Conservation (phyloP, 2,888 invertebrate genomes). For the Chorisops tibialis region DNA sequence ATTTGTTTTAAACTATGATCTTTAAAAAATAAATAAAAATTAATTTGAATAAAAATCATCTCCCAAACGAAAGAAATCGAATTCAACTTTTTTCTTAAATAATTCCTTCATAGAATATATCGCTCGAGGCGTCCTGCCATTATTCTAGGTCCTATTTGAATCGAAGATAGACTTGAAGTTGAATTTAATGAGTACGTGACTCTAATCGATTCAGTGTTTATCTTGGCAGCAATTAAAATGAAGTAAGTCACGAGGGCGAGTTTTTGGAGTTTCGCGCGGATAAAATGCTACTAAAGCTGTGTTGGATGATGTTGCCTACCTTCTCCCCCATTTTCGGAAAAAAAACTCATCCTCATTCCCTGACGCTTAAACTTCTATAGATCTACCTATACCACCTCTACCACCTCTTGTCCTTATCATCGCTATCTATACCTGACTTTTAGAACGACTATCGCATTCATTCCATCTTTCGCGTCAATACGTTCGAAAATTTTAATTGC, state of each 20-base stretch:
- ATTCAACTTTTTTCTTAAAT: too few species aligned
- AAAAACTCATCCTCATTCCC: too few species aligned
- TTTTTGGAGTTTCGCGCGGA: neutral
- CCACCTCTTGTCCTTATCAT: neutral
- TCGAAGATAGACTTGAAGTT: conserved; percentile 1
- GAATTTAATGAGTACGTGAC: conserved; percentile 33
- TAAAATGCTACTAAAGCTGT: conserved; percentile 10
- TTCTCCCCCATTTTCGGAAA: too few species aligned
- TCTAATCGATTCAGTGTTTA: conserved; percentile 32
- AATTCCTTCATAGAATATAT: too few species aligned
- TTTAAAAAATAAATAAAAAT: too few species aligned
- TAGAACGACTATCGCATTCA: conserved; percentile 3
- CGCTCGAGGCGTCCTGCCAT: too few species aligned
- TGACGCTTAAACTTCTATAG: too few species aligned
- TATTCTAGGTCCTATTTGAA: too few species aligned
- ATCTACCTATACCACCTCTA: too few species aligned
- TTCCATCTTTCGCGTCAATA: conserved; percentile 27
- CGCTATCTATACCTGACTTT: neutral
- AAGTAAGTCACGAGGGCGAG: conserved; percentile 19
- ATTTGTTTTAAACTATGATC: too few species aligned
- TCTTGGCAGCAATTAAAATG: conserved; percentile 32
- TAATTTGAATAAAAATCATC: too few species aligned
- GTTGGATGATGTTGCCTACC: conserved; percentile 1
- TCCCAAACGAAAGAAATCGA: too few species aligned
- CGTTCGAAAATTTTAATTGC: conserved; percentile 32